Conservation (phyloP, 2,113 vertebrate genomes). For the Dipodomys stephensi region DNA sequence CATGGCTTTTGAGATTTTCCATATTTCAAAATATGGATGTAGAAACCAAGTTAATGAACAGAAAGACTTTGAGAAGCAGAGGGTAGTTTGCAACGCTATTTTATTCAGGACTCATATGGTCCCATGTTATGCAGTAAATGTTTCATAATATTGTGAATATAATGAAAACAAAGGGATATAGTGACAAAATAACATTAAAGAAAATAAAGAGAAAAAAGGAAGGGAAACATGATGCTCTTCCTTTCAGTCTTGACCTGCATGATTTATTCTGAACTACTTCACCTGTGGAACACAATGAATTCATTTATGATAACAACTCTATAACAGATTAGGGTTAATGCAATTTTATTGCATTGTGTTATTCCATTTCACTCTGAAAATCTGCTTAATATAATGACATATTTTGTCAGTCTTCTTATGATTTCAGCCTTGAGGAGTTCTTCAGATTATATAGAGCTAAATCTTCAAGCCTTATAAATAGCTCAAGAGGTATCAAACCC, state of each 20-base stretch:
- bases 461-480: not conserved
- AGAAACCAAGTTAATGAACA: not conserved
- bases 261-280: not conserved
- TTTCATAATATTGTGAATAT: too few species aligned
- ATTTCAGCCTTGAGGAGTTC: not conserved
- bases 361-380: not conserved
- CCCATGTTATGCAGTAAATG: not conserved
- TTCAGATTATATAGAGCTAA: not conserved
- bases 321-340: not conserved
- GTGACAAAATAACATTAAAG: not conserved
- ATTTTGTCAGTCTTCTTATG: not conserved
- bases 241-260: fast-evolving
- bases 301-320: not conserved
- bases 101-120: not conserved
- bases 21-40: not conserved
- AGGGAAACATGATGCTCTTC: not conserved
- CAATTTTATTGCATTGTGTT: not conserved
- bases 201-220: not conserved
- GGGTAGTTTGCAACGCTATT: not conserved
- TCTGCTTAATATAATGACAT: not conserved
- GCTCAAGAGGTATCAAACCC: not conserved
- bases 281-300: not conserved
- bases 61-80: not conserved
- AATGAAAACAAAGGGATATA: not conserved
- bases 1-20: not conserved